Base-by-base conservation (phyloP, 2,113 vertebrate genomes). In the Trochalopteron elliotii region DNA sequence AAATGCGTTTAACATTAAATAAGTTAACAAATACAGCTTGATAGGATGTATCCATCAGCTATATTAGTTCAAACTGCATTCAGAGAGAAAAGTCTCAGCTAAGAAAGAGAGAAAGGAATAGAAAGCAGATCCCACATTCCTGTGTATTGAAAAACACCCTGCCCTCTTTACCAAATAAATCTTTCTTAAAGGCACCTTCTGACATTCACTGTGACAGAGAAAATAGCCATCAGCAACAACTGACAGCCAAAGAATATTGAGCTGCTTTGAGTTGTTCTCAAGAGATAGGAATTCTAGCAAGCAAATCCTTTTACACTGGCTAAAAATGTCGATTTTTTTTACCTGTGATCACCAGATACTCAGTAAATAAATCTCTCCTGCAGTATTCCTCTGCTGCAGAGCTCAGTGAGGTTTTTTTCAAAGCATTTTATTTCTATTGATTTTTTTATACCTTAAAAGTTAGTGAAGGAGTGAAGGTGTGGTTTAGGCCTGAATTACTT, bases 141-240 rank as follows among this genome's bases (percentile, higher is more conserved):
- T 91, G 19, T 87, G 50, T 83, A 22, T 81, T 40, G n/a, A 78
- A 79, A 30, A 52, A 12, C 20, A 1, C 0, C 6, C 11, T 67
- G 18, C 12, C 5, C 42, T 64, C 40, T 93, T 88, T 77, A 89
- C 68, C n/a, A 94, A 94, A 97, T 96, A 96, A 96, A 96, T 95
- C 83, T 97, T 89, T 94, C 92, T 96, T 96, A 96, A 97, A 96
- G 96, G 76, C 92, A 95, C 72, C 59, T 91, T 94, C 91, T 97
- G 93, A 94, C 94, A 96, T 92, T 42, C 91, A 42, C 23, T 42
- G 59, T 95, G 83, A 96, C 80, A 94, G 94, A 92, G 85, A 91
- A 97, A 96, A 96, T 83, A 79, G 53, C 87, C 93, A 94, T 90
- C 59, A 94, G 79, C 88, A 83, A 90, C 70, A 93, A 83, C 74